Percentiles rank a stretch among this genome's conserved stretches.
These are phyloP conservation scores for Coregonus clupeaformis DNA, from an alignment of 2,113 vertebrate genomes.

Conservation along the genomic window DNA sequence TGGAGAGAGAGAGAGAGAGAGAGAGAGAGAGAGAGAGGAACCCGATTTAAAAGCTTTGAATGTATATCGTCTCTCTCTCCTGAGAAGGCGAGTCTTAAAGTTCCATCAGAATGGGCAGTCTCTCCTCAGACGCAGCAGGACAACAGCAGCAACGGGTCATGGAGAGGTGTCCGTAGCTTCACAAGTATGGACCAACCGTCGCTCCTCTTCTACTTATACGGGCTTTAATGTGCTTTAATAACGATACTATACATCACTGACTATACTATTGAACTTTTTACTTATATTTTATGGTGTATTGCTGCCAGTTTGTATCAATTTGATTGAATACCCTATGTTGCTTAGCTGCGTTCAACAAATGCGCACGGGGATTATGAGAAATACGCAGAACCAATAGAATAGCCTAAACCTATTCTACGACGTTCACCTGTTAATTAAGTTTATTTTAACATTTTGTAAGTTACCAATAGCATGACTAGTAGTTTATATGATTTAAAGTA, in stretches of 20 bases:
- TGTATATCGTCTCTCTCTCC: conserved; percentile 57
- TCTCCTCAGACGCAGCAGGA: conserved; percentile 68
- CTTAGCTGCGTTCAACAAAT: conserved; percentile 9
- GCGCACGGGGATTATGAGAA: background rate
- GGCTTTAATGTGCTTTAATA: conserved; percentile 22
- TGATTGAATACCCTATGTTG: background rate
- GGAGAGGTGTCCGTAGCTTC: conserved; percentile 59
- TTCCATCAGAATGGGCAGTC: conserved; percentile 70
- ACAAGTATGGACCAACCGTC: conserved; percentile 58
- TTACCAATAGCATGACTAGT: too few relatives aligned
- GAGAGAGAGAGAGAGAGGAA: conserved; percentile 16
- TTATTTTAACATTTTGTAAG: too few relatives aligned
- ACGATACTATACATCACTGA: conserved; percentile 8
- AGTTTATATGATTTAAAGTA: too few relatives aligned
- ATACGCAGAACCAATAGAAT: too few relatives aligned
- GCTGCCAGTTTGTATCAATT: conserved; percentile 12
- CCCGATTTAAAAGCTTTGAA: conserved; percentile 77
- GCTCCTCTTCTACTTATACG: conserved; percentile 14
- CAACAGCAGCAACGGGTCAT: conserved; percentile 63
- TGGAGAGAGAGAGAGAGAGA: conserved; percentile 65
- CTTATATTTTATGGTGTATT: background rate
- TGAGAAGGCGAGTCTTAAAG: conserved; percentile 71
- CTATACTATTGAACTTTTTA: conserved; percentile 2
- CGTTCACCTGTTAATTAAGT: too few relatives aligned
- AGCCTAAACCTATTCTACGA: too few relatives aligned